Percentiles rank a stretch among this genome's conserved stretches.
These are phyloP conservation scores for Troilus luridus DNA, from an alignment of 2,888 invertebrate genomes.

Conservation along the genomic window DNA sequence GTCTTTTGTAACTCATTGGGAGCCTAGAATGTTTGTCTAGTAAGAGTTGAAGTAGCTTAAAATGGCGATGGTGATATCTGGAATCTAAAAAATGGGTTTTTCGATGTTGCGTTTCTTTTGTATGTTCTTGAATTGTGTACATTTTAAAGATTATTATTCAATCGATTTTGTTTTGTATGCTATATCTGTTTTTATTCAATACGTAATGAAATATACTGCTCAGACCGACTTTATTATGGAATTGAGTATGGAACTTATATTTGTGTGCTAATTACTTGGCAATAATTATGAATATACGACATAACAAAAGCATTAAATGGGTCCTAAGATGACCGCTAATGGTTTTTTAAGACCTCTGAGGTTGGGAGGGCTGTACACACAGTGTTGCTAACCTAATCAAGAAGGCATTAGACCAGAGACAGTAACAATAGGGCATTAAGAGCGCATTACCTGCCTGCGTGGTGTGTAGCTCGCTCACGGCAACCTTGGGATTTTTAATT, in stretches of 20 bases:
- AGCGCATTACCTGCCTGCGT: neutral
- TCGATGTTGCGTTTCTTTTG: too few relatives aligned
- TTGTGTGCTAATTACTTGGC: neutral
- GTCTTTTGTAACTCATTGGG: too few relatives aligned
- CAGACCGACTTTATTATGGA: too few relatives aligned
- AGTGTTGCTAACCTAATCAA: constrained; percentile 53
- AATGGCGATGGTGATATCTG: too few relatives aligned
- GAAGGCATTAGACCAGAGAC: constrained; percentile 52
- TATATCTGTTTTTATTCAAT: too few relatives aligned
- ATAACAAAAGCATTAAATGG: neutral
- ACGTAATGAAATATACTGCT: too few relatives aligned
- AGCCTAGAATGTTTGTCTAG: too few relatives aligned
- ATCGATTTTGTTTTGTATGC: too few relatives aligned
- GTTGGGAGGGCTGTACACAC: neutral
- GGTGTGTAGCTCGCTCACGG: neutral
- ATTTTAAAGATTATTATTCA: too few relatives aligned
- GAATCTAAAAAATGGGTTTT: too few relatives aligned
- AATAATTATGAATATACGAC: neutral
- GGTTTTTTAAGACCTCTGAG: constrained; percentile 50
- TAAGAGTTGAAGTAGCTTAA: too few relatives aligned
- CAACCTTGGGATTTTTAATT: neutral
- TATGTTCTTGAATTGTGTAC: too few relatives aligned
- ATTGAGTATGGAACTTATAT: neutral
- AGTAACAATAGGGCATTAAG: constrained; percentile 31
- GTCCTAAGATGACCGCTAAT: constrained; percentile 9